phyloP scores from a whole-genome alignment of 2,797 vertebrate genomes.

The Thalassophryne amazonica region DNA sequence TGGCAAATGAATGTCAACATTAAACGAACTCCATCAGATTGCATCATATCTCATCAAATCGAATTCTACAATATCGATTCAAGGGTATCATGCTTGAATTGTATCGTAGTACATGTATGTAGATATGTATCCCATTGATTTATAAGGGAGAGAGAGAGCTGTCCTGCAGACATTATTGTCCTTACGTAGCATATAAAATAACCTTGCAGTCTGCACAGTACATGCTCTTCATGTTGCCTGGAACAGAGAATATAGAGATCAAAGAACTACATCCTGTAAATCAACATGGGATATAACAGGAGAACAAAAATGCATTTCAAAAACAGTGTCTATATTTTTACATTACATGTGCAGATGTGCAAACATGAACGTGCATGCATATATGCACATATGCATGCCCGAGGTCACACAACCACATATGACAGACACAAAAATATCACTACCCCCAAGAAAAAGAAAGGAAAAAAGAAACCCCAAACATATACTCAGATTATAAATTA shows the following conservation, averaged over 20 bases:
- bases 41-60: too few species aligned
- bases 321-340: constrained; percentile 34
- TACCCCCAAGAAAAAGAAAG: constrained; percentile 74
- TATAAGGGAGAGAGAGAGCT: too few species aligned
- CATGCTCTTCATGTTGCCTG: constrained; percentile 45
- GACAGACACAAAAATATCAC: constrained; percentile 54
- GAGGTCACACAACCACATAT: constrained; percentile 16
- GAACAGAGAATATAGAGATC: constrained; percentile 52
- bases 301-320: constrained; percentile 41
- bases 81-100: too few species aligned
- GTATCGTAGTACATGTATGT: too few species aligned
- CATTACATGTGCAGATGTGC: constrained; percentile 5
- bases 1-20: too few species aligned
- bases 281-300: constrained; percentile 67
- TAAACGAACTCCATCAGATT: too few species aligned
- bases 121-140: too few species aligned
- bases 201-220: too few species aligned
- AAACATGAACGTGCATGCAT: constrained; percentile 15
- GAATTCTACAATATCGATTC: too few species aligned
- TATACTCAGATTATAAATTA: constrained; percentile 98
- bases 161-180: too few species aligned
- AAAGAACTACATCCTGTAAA: constrained; percentile 65
- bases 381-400: neutral
- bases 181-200: too few species aligned
- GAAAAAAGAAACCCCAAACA: constrained; percentile 77